These are phyloP conservation scores for Mechanitis messenoides DNA, from an alignment of 2,888 invertebrate species.

Conservation along the genomic window DNA sequence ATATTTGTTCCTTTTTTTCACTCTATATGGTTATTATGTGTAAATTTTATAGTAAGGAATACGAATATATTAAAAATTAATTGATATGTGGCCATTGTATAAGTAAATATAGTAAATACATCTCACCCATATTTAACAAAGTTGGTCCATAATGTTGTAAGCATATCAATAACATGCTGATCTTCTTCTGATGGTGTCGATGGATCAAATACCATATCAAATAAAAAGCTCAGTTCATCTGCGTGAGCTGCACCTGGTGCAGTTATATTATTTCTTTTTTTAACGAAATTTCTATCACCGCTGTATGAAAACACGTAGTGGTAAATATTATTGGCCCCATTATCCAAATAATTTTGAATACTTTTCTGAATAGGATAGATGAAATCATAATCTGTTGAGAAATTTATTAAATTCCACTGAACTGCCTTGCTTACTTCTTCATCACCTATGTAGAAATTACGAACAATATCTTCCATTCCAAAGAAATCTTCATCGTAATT, in stretches of 20 bases:
- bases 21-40: no score
- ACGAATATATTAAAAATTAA: no score
- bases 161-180: constrained; percentile 40
- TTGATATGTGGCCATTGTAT: no score
- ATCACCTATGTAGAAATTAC: constrained; percentile 52
- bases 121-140: constrained; percentile 37
- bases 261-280: constrained; percentile 31
- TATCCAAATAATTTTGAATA: constrained; percentile 39
- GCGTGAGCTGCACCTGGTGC: constrained; percentile 36
- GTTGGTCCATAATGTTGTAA: constrained; percentile 42
- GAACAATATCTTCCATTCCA: constrained; percentile 33
- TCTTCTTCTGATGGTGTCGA: constrained; percentile 34
- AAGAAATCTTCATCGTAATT: constrained; percentile 32
- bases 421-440: constrained; percentile 32
- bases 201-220: constrained; percentile 30
- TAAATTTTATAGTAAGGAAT: no score
- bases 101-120: background rate
- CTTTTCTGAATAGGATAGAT: constrained; percentile 38
- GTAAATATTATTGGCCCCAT: constrained; percentile 38
- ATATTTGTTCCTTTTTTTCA: no score
- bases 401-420: constrained; percentile 35
- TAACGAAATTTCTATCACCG: constrained; percentile 45
- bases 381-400: constrained; percentile 42
- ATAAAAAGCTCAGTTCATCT: constrained; percentile 46
- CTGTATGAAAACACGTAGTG: constrained; percentile 48